Evolutionary conservation across 2,888 invertebrate genomes (phyloP).

Genomic region (Drosophila pseudotakahashii): DNA sequence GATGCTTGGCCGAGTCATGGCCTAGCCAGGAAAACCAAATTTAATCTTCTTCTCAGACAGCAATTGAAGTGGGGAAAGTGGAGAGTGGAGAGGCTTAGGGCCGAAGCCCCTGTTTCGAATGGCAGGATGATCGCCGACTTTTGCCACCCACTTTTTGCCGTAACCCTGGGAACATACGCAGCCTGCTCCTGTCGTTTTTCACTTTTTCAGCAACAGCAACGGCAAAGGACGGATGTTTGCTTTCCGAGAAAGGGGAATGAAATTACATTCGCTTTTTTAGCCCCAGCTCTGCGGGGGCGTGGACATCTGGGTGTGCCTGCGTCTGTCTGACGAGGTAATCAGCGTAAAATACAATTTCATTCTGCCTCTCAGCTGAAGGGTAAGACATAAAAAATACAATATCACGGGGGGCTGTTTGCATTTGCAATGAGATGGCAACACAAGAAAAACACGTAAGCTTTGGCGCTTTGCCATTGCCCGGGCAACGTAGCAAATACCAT

Average conservation of each 20-base stretch:
- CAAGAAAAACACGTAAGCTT: slow-evolving; percentile 11
- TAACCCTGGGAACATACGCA: slow-evolving; percentile 60
- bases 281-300: slow-evolving; percentile 32
- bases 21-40: slow-evolving; percentile 8
- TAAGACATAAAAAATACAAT: slow-evolving; percentile 45
- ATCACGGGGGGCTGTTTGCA: slow-evolving; percentile 38
- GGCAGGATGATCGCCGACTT: slow-evolving; percentile 59
- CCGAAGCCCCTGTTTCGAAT: slow-evolving; percentile 22
- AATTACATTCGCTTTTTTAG: slow-evolving; percentile 68
- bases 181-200: slow-evolving; percentile 36
- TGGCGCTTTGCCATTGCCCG: slow-evolving; percentile 22
- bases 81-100: slow-evolving; percentile 21
- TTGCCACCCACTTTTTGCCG: slow-evolving; percentile 39
- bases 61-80: neutral
- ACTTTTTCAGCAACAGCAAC: slow-evolving; percentile 20
- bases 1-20: neutral
- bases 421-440: slow-evolving; percentile 44
- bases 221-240: slow-evolving; percentile 32
- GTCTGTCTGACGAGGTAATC: slow-evolving; percentile 67
- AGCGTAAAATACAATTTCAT: slow-evolving; percentile 71
- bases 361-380: slow-evolving; percentile 36
- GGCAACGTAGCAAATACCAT: slow-evolving; percentile 29
- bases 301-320: slow-evolving; percentile 38
- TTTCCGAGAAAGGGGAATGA: slow-evolving; percentile 40
- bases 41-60: slow-evolving; percentile 23